Base-by-base conservation (phyloP, 1,140 invertebrate species). In the Pseudomyrmex concolor region DNA sequence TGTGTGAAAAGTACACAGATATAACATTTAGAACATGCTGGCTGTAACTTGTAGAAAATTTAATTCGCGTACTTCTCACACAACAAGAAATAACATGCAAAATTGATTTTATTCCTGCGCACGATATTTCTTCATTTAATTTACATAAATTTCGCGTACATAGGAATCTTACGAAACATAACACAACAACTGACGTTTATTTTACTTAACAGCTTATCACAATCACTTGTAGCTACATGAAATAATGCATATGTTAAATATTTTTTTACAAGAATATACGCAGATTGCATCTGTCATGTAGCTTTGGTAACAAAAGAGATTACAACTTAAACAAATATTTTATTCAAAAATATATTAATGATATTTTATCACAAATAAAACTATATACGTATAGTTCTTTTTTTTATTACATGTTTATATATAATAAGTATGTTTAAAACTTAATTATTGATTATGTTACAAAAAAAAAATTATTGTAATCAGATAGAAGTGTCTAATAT, bases 221-320 rank as follows among this genome's bases (percentile, higher is more conserved):
- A 86, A 89, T 88, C 48, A 71, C 51, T 54, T 60, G 34, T 9
- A 19, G 66, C 80, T 83, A 84, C 74, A 74, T 80, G 57, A 83
- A 82, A 74, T 63, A 82, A 88, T 83, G 60, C 63, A 68, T 13
- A 62, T 43, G 9, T 70, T 80, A 80, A 19, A 63, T 62, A 84
- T 84, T 87, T 86, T 78, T 86, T 84, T 70, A 87, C 85, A 87
- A 62, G 57, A 50, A 77, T 86, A 84, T 84, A 84, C 15, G 45
- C 17, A 22, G 7, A 57, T 15, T 78, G 68, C 73, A 80, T 84
- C 59, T 10, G 9, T 84, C 74, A 84, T 51, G 82, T 87, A 86
- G 85, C 76, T 57, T 68, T 84, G 57, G 64, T 87, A 87, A 86
- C 81, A 48, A 5, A 86, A 80, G n/a, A 34, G 34, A 51, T 72